phyloP scores from a whole-genome alignment of 2,113 vertebrate genomes.

The Mionectes macconnelli region DNA sequence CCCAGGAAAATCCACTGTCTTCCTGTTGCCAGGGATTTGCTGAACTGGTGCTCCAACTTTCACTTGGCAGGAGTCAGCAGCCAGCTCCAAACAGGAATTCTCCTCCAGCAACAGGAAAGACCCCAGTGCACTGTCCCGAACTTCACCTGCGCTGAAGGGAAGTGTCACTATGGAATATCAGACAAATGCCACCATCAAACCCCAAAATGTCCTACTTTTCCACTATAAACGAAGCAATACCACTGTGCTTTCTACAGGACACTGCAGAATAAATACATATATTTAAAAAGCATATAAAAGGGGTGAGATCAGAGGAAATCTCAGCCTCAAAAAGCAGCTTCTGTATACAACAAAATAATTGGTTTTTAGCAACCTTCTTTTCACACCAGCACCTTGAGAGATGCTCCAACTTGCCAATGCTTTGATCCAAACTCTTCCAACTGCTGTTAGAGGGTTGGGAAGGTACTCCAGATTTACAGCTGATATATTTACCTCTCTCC shows the following conservation, averaged over 20 bases:
- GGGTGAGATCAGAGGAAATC: background rate
- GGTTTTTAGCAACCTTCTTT: background rate
- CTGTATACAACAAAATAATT: background rate
- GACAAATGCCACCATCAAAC: rapidly evolving
- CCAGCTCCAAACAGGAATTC: background rate
- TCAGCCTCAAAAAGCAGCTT: background rate
- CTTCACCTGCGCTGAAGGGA: background rate
- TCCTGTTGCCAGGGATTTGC: background rate
- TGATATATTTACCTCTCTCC: constrained; percentile 84
- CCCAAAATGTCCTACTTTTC: background rate
- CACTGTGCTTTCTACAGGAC: background rate
- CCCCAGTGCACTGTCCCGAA: rapidly evolving
- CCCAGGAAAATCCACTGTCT: background rate
- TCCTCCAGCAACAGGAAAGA: background rate
- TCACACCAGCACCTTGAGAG: background rate
- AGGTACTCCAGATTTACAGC: background rate
- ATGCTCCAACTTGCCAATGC: background rate
- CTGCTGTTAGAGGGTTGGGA: rapidly evolving
- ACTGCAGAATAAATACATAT: rapidly evolving
- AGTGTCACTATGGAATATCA: too few species aligned
- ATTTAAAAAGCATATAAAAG: background rate
- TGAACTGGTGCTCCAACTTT: background rate
- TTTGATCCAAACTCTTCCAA: background rate
- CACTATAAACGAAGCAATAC: rapidly evolving
- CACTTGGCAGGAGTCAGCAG: background rate